phyloP scores from a whole-genome alignment of 1,140 invertebrate genomes.

The Caenorhabditis briggsae region DNA sequence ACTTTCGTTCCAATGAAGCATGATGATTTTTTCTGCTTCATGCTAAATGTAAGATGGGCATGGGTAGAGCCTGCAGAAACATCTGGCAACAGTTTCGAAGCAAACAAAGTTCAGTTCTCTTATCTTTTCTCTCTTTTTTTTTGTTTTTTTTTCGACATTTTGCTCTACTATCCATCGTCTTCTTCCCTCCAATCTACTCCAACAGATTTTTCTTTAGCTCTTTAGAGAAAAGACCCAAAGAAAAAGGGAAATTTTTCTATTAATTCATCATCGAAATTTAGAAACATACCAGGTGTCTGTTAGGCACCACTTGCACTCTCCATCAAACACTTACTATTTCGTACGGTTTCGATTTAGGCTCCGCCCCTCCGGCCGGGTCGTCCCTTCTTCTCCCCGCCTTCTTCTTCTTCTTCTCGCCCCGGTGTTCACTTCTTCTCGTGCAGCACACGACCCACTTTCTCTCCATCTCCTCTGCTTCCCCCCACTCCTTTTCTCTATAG shows the following conservation, averaged over 20 bases:
- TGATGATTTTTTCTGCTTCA: not conserved
- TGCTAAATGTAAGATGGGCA: not conserved
- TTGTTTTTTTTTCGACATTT: not conserved
- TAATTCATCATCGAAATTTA: not conserved
- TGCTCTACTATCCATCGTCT: too few relatives aligned
- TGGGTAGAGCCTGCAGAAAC: not conserved
- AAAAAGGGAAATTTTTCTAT: too few relatives aligned
- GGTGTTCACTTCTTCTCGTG: constrained; percentile 24
- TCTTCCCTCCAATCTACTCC: not conserved
- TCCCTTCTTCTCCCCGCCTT: not conserved
- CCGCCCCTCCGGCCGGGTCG: constrained; percentile 9
- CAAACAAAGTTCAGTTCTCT: not conserved
- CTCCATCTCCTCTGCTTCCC: not conserved
- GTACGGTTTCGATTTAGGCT: constrained; percentile 34
- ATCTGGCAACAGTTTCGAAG: not conserved
- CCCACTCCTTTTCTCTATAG: not conserved
- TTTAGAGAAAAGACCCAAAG: too few relatives aligned
- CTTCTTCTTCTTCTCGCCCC: not conserved
- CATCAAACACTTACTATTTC: constrained; percentile 29
- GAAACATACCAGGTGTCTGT: not conserved
- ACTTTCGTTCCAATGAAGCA: not conserved
- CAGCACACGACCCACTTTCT: constrained; percentile 16
- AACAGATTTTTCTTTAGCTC: not conserved
- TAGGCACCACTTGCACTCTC: not conserved
- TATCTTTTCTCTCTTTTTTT: not conserved